These are phyloP conservation scores for Drosophila algonquin DNA, from an alignment of 2,888 invertebrate genomes.

Conservation along the genomic window DNA sequence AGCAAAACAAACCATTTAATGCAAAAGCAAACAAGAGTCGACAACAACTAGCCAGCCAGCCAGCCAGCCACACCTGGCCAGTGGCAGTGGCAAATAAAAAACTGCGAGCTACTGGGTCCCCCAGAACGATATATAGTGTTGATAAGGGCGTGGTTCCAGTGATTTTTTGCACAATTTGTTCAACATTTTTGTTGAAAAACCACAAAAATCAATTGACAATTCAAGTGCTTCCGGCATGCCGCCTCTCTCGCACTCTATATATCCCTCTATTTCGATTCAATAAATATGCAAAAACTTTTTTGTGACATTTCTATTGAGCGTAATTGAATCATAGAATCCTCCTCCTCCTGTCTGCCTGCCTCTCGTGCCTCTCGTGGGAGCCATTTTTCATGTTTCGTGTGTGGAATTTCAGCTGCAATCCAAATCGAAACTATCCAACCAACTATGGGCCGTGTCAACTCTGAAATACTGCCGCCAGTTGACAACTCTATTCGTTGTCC, in stretches of 20 bases:
- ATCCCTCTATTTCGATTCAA: constrained; percentile 37
- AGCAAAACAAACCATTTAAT: constrained; percentile 76
- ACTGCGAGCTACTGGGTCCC: constrained; percentile 3
- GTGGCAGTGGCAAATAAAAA: constrained; percentile 38
- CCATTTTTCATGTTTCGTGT: constrained; percentile 35
- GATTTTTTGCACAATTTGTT: constrained; percentile 62
- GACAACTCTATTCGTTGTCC: constrained; percentile 66
- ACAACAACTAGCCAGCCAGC: constrained; percentile 54
- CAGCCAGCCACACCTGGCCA: constrained; percentile 58
- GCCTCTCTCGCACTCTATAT: constrained; percentile 8
- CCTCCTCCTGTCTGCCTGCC: background rate
- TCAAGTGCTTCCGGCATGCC: constrained; percentile 53
- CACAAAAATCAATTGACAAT: constrained; percentile 82
- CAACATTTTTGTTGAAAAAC: constrained; percentile 77
- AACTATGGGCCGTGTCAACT: constrained; percentile 31
- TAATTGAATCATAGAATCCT: constrained; percentile 72
- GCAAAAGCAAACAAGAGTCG: constrained; percentile 69
- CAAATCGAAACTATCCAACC: constrained; percentile 14
- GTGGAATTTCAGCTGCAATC: constrained; percentile 38
- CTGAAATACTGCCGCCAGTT: constrained; percentile 35
- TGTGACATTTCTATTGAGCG: constrained; percentile 63
- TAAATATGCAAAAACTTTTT: constrained; percentile 58
- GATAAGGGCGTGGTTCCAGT: constrained; percentile 70
- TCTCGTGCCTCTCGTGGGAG: constrained; percentile 10
- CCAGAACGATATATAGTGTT: constrained; percentile 56